Evolutionary conservation across 2,888 invertebrate genomes (phyloP).

Genomic region (Frankliniella fusca): DNA sequence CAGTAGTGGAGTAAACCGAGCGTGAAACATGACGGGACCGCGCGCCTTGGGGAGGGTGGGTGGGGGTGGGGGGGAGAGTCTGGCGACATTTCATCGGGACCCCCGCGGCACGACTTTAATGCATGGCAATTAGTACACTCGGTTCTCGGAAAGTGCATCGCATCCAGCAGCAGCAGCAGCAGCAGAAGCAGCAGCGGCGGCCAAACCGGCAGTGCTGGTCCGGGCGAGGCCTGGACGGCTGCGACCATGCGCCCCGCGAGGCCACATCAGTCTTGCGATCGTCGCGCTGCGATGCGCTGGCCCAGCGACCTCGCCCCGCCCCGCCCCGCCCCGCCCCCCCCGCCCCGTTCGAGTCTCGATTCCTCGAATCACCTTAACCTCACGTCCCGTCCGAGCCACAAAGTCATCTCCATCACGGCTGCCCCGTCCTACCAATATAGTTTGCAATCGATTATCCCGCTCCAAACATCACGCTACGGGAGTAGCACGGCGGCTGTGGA

Average conservation of each 20-base stretch:
- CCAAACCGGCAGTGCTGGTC: background rate
- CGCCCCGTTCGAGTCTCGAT: background rate
- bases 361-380: no score
- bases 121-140: background rate
- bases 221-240: background rate
- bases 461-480: no score
- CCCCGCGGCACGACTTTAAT: background rate
- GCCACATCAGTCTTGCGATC: background rate
- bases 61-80: background rate
- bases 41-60: background rate
- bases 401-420: no score
- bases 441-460: no score
- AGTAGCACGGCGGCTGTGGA: no score
- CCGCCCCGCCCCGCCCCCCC: background rate
- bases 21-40: background rate
- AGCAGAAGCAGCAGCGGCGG: no score
- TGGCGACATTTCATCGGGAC: background rate
- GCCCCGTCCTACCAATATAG: no score
- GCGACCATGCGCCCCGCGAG: background rate
- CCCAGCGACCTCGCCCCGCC: background rate
- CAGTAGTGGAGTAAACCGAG: background rate
- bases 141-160: background rate
- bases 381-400: no score
- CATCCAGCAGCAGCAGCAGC: no score
- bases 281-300: background rate